Percentiles rank a stretch among this genome's conserved stretches.
Evolutionary conservation across 2,797 vertebrate genomes (phyloP).

Genomic region (Scolopax bukidnonensis): DNA sequence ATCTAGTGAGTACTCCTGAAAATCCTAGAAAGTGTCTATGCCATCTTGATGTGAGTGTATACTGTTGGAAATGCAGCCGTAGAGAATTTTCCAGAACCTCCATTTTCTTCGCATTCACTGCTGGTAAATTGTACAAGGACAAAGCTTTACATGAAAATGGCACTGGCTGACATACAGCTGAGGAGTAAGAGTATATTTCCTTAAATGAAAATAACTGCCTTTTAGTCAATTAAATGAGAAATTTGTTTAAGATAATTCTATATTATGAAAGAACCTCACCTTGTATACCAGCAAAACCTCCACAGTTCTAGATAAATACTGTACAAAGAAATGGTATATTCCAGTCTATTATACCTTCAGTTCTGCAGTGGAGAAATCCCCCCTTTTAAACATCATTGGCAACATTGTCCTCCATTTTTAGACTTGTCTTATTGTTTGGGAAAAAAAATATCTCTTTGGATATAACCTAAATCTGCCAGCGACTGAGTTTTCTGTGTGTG

Average conservation of each 20-base stretch:
- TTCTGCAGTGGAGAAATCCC: not conserved
- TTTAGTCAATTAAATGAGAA: not conserved
- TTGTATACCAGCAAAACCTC: not conserved
- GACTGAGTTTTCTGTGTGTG: not conserved
- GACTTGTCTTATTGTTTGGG: not conserved
- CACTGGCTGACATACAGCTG: not conserved
- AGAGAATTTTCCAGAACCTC: not conserved
- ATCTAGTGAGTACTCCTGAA: not conserved
- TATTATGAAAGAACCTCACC: not conserved
- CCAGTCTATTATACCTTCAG: not conserved
- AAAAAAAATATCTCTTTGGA: not conserved
- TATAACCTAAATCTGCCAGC: not conserved
- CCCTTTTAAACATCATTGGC: not conserved
- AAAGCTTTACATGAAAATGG: not conserved
- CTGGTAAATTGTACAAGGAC: not conserved
- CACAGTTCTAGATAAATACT: not conserved
- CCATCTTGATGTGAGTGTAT: not conserved
- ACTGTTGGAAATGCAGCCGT: not conserved
- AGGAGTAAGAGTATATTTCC: not conserved
- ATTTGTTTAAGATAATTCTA: not conserved
- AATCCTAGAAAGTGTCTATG: not conserved
- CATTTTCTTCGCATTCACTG: not conserved
- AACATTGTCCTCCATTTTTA: not conserved
- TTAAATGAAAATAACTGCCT: not conserved
- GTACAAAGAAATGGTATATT: not conserved